A percentile compares a stretch with the other conserved stretches of the same genome.
phyloP scores from a whole-genome alignment of 2,113 vertebrate genomes.

The Tachycineta bicolor region DNA sequence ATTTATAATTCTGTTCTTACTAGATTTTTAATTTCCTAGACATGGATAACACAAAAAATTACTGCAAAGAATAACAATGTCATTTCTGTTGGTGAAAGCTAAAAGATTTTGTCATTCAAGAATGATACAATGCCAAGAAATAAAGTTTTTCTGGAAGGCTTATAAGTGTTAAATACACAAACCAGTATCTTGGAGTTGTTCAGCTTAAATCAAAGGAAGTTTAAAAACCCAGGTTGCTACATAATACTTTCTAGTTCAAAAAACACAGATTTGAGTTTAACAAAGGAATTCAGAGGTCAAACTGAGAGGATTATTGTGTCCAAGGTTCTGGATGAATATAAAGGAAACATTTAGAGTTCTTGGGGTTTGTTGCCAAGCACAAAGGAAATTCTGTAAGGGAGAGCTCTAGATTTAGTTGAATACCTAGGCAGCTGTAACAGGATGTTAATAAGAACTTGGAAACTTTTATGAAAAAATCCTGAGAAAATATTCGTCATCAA shows the following conservation, averaged over 20 bases:
- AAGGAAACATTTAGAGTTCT: background rate
- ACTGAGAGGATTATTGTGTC: background rate
- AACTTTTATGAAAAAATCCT: background rate
- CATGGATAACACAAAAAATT: background rate
- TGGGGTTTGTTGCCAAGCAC: background rate
- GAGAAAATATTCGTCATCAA: background rate
- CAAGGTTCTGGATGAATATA: background rate
- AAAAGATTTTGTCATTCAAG: background rate
- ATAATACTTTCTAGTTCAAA: background rate
- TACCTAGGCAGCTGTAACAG: background rate
- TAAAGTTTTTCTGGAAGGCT: background rate
- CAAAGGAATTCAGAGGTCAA: background rate
- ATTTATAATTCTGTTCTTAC: background rate
- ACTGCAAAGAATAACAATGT: background rate
- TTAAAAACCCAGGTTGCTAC: background rate
- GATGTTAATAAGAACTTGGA: background rate
- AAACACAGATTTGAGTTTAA: background rate
- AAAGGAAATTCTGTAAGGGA: background rate
- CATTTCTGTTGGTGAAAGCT: background rate
- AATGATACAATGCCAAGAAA: background rate
- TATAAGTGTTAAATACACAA: background rate
- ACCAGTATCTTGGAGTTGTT: background rate
- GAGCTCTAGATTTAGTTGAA: background rate
- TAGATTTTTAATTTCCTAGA: background rate
- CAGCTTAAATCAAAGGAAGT: background rate